Percentiles rank a stretch among this genome's conserved stretches.
phyloP scores from a whole-genome alignment of 2,797 vertebrate species.

The Rhinoraja longicauda region DNA sequence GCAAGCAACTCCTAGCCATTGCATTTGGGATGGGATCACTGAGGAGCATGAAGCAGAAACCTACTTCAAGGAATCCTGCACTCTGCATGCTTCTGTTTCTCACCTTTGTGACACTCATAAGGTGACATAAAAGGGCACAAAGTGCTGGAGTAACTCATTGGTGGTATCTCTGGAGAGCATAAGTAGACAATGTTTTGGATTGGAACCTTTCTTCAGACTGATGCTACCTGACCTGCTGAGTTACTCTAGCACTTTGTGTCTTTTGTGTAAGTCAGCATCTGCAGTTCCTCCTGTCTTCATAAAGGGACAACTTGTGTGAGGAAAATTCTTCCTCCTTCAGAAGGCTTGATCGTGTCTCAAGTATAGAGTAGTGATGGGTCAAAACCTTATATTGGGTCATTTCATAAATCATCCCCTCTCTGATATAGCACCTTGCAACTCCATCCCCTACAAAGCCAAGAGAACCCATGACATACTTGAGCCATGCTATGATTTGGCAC shows the following conservation, averaged over 20 bases:
- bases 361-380: not conserved
- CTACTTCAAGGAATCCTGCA: not conserved
- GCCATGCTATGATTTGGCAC: too few species aligned
- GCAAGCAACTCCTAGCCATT: not conserved
- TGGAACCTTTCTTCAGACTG: too few species aligned
- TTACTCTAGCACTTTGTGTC: too few species aligned
- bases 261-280: too few species aligned
- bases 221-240: too few species aligned
- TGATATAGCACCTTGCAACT: not conserved
- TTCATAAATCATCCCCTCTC: not conserved
- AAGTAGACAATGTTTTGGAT: too few species aligned
- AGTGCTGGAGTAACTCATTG: too few species aligned
- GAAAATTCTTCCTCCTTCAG: not conserved
- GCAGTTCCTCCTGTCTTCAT: too few species aligned
- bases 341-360: not conserved
- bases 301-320: not conserved
- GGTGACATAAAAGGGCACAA: too few species aligned
- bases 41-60: not conserved
- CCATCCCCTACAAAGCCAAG: not conserved
- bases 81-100: not conserved
- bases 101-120: not conserved
- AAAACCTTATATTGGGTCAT: not conserved
- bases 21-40: not conserved
- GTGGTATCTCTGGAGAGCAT: too few species aligned
- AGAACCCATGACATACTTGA: not conserved